Conservation (phyloP, 2,113 vertebrate species). For the Trematocara zebra region DNA sequence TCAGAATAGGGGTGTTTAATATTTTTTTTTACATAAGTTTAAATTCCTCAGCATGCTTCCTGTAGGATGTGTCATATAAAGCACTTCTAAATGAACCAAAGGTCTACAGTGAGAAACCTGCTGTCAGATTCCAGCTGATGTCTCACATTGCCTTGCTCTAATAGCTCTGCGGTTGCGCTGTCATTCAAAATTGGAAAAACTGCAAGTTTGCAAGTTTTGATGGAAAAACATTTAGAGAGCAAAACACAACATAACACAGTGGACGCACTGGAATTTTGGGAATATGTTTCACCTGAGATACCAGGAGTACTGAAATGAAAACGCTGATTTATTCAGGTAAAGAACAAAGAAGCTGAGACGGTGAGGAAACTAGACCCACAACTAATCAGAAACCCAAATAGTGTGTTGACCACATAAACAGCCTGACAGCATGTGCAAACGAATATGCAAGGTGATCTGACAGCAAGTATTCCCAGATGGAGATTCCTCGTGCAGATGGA, state of each 20-base stretch:
- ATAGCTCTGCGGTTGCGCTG: neutral
- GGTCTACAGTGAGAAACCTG: neutral
- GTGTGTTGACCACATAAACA: neutral
- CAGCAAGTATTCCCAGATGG: neutral
- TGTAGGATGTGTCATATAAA: neutral
- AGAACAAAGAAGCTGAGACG: neutral
- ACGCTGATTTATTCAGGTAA: neutral
- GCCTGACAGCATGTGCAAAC: neutral
- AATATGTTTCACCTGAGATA: neutral
- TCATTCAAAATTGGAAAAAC: neutral
- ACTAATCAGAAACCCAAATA: neutral
- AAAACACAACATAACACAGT: neutral
- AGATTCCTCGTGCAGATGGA: neutral
- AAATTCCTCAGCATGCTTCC: neutral
- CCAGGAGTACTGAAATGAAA: neutral
- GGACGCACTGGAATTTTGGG: neutral
- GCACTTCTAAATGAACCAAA: neutral
- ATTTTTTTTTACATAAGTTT: accelerated
- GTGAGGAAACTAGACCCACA: neutral
- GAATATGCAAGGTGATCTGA: neutral
- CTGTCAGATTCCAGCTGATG: neutral
- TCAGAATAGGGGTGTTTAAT: neutral
- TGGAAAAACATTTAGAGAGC: neutral
- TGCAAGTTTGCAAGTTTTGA: neutral
- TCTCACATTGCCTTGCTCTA: neutral